phyloP scores from a whole-genome alignment of 92 coral and sea anemone species.

The Montipora capitata region DNA sequence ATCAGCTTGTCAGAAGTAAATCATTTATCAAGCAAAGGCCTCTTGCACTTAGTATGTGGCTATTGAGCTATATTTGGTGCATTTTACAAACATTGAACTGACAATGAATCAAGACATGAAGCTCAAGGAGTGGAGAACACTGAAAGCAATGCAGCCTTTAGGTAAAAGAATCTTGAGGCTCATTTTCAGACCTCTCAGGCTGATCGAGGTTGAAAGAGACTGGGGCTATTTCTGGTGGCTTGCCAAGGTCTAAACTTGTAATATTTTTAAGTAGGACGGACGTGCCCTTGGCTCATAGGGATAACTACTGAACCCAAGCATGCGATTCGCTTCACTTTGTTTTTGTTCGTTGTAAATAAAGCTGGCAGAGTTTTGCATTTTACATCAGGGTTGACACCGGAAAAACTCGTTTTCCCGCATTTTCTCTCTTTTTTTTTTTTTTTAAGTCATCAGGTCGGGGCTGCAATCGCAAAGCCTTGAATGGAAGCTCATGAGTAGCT shows the following conservation, averaged over 20 bases:
- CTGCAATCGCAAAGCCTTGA: too few relatives aligned
- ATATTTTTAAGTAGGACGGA: constrained; percentile 34
- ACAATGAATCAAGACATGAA: neutral
- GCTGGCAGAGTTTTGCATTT: neutral
- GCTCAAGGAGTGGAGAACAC: neutral
- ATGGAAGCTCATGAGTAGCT: too few relatives aligned
- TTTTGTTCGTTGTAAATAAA: neutral
- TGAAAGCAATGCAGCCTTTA: neutral
- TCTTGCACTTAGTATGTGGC: constrained; percentile 22
- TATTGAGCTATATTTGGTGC: neutral
- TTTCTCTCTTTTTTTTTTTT: too few relatives aligned
- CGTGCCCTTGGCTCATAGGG: neutral
- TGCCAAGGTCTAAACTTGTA: neutral
- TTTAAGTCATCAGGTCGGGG: too few relatives aligned
- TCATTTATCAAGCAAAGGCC: constrained; percentile 13
- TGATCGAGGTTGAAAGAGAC: constrained; percentile 31
- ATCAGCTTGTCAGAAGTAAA: neutral
- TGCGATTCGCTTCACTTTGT: neutral
- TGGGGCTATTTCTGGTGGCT: neutral
- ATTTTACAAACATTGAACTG: neutral
- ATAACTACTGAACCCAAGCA: neutral
- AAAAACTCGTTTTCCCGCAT: too few relatives aligned
- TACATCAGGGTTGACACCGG: neutral
- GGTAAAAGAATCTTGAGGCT: constrained; percentile 1
- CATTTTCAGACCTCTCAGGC: constrained; percentile 22